Base-by-base conservation (phyloP, 2,888 invertebrate species). In the Mythimna loreyi region DNA sequence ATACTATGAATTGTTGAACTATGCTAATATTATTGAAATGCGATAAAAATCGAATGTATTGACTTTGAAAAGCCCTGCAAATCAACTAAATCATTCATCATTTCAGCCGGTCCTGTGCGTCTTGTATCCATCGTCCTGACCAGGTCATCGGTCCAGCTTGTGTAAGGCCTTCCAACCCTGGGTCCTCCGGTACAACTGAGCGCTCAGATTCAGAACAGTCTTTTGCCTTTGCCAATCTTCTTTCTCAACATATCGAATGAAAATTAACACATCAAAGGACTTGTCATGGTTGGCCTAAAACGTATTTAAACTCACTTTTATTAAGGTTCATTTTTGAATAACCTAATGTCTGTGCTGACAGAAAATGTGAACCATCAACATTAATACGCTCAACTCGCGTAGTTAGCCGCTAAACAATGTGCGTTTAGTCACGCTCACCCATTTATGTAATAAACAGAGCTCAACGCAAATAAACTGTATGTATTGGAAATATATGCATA, bases 341-440 rank as follows among this genome's bases (percentile, higher is more conserved):
- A 2, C 7, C 13, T 23, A 25, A 33, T 55, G 3, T 33, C 19
- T 7, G n/a, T 16, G 11, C n/a, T 33, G 13, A 65, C 50, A 56
- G 28, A 30, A 36, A 71, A n/a, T 30, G 19, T 52, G 30, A n/a
- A 28, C 9, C 21, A 36, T 36, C 23, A 52, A 36, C 56, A 7
- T 23, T 21, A 67, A 71, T 52, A 45, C 21, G 25, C 23, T 68
- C n/a, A 47, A 52, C 9, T 76, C 36, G 69, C 45, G 23, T 52
- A 66, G 30, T 56, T 67, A 50, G 28, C 49, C 56, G 33, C 55
- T n/a, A 21, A 47, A 76, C 52, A 72, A 69, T 53, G n/a, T 16
- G 30, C 57, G 30, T 52, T 58, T 58, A 47, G 72, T 76, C 23
- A 72, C 57, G 76, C 52, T 33, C 40, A 68, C 11, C 69, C 19